Conservation (phyloP, 2,113 vertebrate species). For the Uria lomvia region DNA sequence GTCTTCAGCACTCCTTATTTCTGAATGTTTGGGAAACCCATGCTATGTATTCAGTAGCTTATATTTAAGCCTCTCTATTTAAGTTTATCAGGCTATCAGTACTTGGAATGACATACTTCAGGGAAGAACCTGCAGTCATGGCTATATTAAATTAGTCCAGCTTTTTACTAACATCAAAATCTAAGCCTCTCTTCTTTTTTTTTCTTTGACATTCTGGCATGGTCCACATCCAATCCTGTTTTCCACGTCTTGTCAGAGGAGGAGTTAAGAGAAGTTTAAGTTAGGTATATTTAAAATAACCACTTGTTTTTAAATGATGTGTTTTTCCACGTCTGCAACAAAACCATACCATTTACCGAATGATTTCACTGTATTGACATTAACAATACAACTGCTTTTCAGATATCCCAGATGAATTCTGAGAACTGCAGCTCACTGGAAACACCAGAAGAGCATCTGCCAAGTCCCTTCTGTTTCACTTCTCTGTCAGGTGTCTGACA, state of each 20-base stretch:
- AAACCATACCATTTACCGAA: neutral
- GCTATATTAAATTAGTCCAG: neutral
- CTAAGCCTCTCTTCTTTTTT: neutral
- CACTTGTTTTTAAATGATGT: neutral
- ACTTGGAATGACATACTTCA: neutral
- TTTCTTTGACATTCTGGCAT: neutral
- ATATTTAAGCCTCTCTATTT: neutral
- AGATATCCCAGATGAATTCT: neutral
- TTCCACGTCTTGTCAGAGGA: neutral
- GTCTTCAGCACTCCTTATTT: neutral
- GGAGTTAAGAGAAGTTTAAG: neutral
- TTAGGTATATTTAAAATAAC: neutral
- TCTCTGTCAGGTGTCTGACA: neutral
- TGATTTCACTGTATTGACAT: accelerated
- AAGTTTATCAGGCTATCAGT: neutral
- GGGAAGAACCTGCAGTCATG: neutral
- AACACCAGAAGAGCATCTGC: neutral
- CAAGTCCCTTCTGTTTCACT: neutral
- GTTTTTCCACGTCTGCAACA: neutral
- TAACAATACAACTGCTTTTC: neutral
- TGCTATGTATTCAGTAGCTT: neutral
- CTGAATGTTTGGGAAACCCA: neutral
- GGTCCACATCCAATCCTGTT: neutral
- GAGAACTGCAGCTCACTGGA: neutral
- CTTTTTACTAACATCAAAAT: neutral